These are phyloP conservation scores for Hymenopus coronatus DNA, from an alignment of 2,888 invertebrate genomes.

Conservation along the genomic window DNA sequence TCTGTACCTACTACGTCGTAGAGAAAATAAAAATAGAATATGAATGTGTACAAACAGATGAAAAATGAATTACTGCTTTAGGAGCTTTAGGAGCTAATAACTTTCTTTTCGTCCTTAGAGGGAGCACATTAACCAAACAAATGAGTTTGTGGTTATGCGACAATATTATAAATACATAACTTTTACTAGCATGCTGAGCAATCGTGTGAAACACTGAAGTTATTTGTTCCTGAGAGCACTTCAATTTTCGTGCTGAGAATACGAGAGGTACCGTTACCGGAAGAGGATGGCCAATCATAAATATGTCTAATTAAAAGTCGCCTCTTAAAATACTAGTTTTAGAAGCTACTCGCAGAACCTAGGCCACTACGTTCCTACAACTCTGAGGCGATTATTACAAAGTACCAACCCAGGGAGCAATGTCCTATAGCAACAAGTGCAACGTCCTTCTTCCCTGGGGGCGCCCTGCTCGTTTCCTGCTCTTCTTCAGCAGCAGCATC, in stretches of 20 bases:
- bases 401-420: constrained; percentile 19
- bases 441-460: constrained; percentile 14
- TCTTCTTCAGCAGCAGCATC: not conserved
- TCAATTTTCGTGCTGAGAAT: not conserved
- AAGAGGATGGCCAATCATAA: not conserved
- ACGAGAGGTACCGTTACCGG: not conserved
- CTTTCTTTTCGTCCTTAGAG: no score
- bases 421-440: constrained; percentile 22
- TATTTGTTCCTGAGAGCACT: no score
- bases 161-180: no score
- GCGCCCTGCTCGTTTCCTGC: not conserved
- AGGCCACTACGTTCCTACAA: not conserved
- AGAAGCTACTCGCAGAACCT: not conserved
- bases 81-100: no score
- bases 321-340: not conserved
- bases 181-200: no score
- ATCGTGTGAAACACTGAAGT: no score
- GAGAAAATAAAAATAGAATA: no score
- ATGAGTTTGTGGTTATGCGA: no score
- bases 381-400: not conserved
- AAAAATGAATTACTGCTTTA: no score
- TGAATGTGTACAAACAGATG: no score
- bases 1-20: no score
- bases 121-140: no score
- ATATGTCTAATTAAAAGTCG: not conserved